Base-by-base conservation (phyloP, 2,888 invertebrate genomes). In the Tanytarsus gracilentus region DNA sequence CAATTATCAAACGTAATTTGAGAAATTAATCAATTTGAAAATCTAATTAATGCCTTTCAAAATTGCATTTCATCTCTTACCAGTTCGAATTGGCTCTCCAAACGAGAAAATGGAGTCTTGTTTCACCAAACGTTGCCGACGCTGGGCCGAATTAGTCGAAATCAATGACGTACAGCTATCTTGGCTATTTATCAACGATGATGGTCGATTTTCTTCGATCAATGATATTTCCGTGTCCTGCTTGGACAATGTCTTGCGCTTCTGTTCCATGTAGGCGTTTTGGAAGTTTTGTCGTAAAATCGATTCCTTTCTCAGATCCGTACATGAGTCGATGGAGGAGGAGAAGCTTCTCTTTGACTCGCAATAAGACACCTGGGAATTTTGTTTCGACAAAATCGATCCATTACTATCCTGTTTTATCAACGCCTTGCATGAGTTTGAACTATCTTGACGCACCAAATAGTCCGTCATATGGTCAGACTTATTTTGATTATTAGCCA, bases 91-190 rank as follows among this genome's bases (percentile, higher is more conserved):
- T 4, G 55, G 39, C 11, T 55, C 55, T 8, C 55, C 74, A 65
- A 74, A 74, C 16, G 74, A 74, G 64, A 74, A 73, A 51, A 74
- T 71, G 14, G 74, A 74, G 62, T 74, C 74, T 65, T 74, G 74
- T 62, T 74, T 74, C 8, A 73, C 73, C 63, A 74, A 66, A 63
- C 72, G 72, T 66, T 73, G 73, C 18, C 74, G 70, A 48, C 71
- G 67, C 36, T 71, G 68, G 61, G 73, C 74, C 65, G 60, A 30
- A 29, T 29, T 36, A 11, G 44, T 29, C 18, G 51, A 51, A 61
- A 72, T 62, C 62, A 72, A 64, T 60, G 68, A 66, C 33, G 65
- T 64, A 63, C 64, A 64, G 61, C 68, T 67, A 61, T 67, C 68
- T 62, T 67, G 68, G 18, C 65, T 64, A 16, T 63, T 64, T 23